These are phyloP conservation scores for Panulirus ornatus DNA, from an alignment of 1,140 invertebrate genomes.

Conservation along the genomic window DNA sequence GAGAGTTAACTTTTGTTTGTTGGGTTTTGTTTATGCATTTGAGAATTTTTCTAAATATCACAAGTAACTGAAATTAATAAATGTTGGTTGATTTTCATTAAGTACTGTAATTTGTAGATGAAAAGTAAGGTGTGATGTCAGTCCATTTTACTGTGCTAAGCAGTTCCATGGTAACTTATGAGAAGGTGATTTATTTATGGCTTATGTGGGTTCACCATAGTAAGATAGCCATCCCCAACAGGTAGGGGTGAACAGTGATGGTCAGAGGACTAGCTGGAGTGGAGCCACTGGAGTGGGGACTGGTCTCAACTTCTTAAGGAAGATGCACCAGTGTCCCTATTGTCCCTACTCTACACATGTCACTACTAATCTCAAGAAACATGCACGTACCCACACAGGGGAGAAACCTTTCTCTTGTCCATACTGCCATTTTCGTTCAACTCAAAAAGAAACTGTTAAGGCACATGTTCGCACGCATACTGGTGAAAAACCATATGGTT, in stretches of 20 bases:
- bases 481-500: constrained; percentile 31
- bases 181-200: no score
- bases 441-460: constrained; percentile 16
- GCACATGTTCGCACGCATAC: constrained; percentile 29
- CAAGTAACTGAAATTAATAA: no score
- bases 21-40: no score
- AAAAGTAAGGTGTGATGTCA: no score
- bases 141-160: no score
- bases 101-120: no score
- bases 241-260: constrained; percentile 23
- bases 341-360: constrained; percentile 28
- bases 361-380: constrained; percentile 31
- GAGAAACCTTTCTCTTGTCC: constrained; percentile 35
- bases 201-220: background rate
- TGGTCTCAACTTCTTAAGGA: constrained; percentile 4
- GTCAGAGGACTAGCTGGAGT: constrained; percentile 38
- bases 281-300: constrained; percentile 15
- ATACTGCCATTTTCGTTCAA: constrained; percentile 9
- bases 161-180: no score
- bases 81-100: no score
- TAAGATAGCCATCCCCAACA: constrained; percentile 33
- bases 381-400: constrained; percentile 20
- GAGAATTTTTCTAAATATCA: no score
- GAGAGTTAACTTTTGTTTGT: no score
- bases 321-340: constrained; percentile 38